Base-by-base conservation (phyloP, 1,140 invertebrate genomes). In the Zaprionus vittiger region DNA sequence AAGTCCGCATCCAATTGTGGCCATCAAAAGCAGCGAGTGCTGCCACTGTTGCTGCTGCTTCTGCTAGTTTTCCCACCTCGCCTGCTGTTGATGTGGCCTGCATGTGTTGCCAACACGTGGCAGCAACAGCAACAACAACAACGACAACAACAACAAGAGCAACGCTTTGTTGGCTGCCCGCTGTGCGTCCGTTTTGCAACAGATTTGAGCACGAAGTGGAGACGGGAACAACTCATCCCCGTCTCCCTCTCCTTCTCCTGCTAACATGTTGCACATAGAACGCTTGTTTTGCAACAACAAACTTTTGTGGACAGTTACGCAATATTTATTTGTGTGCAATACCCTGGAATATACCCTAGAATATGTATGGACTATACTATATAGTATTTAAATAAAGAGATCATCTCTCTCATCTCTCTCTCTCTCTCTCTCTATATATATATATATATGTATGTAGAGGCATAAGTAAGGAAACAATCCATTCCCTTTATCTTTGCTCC, bases 91-190 rank as follows among this genome's bases (percentile, higher is more conserved):
- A 74, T 70, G 66, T 63, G 59, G 52, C 73, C 61, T 55, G 71
- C 78, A 73, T 76, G 41, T 80, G 80, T 64, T 78, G 84, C 73
- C 83, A 89, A 89, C 83, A 87, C 83, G 83, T 87, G 83, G 83
- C 84, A 77, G 80, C 67, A 71, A n/a, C 72, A 57, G 17, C 59
- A 67, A 20, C 56, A 69, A 26, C 52, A 64, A 26, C 26, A 49
- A 14, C 69, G 52, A 56, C 52, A 47, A 26, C 26, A 49, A 4
- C 69, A 54, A 12, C 70, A 66, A 41, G 31, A 61, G 26, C 65
- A 57, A 74, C 61, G 62, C 73, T 61, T 70, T 70, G 65, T 70
- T 70, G 71, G 71, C 76, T 61, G 60, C 68, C 67, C 28, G 62
- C 44, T 76, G 73, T 55, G 73, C 59, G 22, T 63, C 34, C 49